Evolutionary conservation across 1,140 invertebrate species (phyloP).

Genomic region (Drosophila gunungcola): DNA sequence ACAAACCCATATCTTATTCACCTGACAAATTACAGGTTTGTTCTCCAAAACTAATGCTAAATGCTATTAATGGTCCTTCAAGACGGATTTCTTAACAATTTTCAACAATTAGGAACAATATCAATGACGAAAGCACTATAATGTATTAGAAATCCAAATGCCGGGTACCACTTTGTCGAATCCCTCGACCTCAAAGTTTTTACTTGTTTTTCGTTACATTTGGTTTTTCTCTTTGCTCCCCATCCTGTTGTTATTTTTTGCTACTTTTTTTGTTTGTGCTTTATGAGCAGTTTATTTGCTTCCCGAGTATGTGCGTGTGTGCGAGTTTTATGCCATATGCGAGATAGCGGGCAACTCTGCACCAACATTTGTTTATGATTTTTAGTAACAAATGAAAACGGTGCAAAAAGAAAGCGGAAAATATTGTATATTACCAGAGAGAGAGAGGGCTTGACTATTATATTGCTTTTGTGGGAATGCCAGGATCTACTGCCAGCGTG

Average conservation of each 20-base stretch:
- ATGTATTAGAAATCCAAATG: not conserved
- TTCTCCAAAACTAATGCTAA: not conserved
- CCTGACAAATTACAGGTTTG: not conserved
- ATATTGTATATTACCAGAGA: conserved; percentile 72
- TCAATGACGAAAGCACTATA: too few species aligned
- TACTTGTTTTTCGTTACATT: conserved; percentile 34
- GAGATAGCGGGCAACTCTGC: conserved; percentile 51
- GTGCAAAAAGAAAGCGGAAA: conserved; percentile 68
- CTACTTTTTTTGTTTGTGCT: conserved; percentile 67
- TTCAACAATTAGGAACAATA: too few species aligned
- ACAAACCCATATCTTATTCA: too few species aligned
- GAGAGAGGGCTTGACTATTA: conserved; percentile 67
- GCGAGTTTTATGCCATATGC: conserved; percentile 36
- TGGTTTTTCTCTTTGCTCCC: not conserved
- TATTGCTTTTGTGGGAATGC: conserved; percentile 67
- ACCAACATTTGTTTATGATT: conserved; percentile 62
- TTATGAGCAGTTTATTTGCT: conserved; percentile 81
- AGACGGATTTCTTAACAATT: not conserved
- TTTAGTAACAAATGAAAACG: conserved; percentile 80
- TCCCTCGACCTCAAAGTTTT: not conserved
- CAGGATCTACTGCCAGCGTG: conserved; percentile 9
- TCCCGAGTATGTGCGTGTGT: conserved; percentile 16
- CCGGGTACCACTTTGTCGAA: conserved; percentile 1
- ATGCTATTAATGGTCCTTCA: not conserved
- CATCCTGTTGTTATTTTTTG: conserved; percentile 52